These are phyloP conservation scores for Poicephalus meyeri DNA, from an alignment of 2,113 vertebrate genomes.

Conservation along the genomic window DNA sequence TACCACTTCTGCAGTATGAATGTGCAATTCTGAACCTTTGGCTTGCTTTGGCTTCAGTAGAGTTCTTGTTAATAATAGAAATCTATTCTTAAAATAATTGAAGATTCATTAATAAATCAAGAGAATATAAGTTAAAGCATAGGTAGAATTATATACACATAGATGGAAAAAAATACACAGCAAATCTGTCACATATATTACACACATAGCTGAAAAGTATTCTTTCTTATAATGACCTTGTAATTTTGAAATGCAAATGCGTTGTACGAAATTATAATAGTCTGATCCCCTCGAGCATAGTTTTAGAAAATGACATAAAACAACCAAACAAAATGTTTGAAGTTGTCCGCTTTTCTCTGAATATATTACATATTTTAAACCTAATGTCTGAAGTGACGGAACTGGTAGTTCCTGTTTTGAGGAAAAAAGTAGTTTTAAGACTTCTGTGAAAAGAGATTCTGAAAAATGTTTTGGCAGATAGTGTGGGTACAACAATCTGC, in stretches of 20 bases:
- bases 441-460: neutral
- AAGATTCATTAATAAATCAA: neutral
- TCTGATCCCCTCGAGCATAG: neutral
- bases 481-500: neutral
- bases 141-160: neutral
- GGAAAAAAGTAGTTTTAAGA: neutral
- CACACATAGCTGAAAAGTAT: neutral
- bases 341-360: neutral
- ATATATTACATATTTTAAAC: neutral
- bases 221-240: neutral
- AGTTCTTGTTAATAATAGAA: neutral
- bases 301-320: neutral
- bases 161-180: neutral
- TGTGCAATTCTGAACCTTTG: neutral
- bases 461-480: neutral
- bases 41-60: neutral
- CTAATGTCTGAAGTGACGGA: neutral
- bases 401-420: slow-evolving; percentile 38
- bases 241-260: neutral
- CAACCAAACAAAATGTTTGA: neutral
- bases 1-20: neutral
- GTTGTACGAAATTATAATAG: neutral
- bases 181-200: neutral
- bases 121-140: neutral
- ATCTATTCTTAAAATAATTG: neutral